Evolutionary conservation across 2,113 vertebrate genomes (phyloP), one percentile per base, ranked within the genome.

Genomic region (Passer montanus): DNA sequence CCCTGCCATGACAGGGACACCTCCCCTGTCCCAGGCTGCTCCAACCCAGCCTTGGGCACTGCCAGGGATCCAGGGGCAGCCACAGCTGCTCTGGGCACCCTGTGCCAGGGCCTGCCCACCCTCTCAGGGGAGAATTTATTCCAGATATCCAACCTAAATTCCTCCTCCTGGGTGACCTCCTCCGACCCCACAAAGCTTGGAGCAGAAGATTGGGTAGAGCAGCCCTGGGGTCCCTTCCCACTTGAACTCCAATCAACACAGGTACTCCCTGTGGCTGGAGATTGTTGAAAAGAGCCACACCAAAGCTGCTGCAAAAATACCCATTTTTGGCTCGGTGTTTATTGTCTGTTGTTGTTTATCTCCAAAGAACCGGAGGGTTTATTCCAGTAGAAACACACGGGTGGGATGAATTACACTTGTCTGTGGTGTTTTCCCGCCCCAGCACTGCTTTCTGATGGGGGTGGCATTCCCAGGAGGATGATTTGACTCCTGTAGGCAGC

Each of bases 381-480:
- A 14, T 72, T 68, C 6, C 27, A 83, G 79, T 18, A 47, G 23
- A 50, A 94, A 63, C 78, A 50, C 7, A n/a, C 8, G 33, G 58
- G 85, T 79, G 83, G 90, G 67, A 81, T 85, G 93, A 18, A 60
- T 92, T 82, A 88, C 88, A 79, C 82, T 93, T 79, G 60, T 90
- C 66, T 78, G 78, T 21, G 60, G 73, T 91, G 90, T 95, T 87
- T 53, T 49, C 74, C 88, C 8, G 0, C 81, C 87, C 78, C 73
- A 66, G 90, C 85, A 11, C 50, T 1, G n/a, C 2, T 78, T 87
- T 74, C 43, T 82, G 23, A 2, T 16, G 69, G 81, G 77, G 41
- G 60, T 87, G 90, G 78, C 70, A 52, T 75, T 91, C 81, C 78
- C 94, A 44, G 52, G 69, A 91, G 94, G 47, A 50, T 58, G 44